phyloP scores from a whole-genome alignment of 2,113 vertebrate genomes.

The Ramphastos sulfuratus region DNA sequence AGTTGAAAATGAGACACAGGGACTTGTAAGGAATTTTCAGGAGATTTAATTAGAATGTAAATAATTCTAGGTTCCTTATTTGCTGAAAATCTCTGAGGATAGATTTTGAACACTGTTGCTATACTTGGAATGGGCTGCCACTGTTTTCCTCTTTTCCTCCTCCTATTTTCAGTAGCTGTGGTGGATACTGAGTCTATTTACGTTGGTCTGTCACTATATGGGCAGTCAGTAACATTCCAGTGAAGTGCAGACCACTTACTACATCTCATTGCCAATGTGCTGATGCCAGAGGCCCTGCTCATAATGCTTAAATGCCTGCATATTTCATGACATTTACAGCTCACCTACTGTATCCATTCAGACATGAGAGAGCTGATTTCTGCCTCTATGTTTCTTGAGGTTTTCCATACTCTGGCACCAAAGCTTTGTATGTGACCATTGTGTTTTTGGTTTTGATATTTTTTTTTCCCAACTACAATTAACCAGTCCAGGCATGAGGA shows the following conservation, averaged over 20 bases:
- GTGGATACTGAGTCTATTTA: background rate
- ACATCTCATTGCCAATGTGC: background rate
- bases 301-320: background rate
- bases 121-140: background rate
- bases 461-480: background rate
- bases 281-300: background rate
- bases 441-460: background rate
- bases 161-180: background rate
- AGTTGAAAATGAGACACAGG: background rate
- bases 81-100: rapidly evolving
- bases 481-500: background rate
- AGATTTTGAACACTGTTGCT: background rate
- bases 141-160: background rate
- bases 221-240: background rate
- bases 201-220: background rate
- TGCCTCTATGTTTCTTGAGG: background rate
- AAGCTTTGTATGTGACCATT: background rate
- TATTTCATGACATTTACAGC: background rate
- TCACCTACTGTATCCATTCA: background rate
- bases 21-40: background rate
- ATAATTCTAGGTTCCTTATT: background rate
- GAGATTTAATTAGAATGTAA: background rate
- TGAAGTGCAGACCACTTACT: background rate
- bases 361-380: background rate
- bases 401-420: background rate